Base-by-base conservation (phyloP, 2,113 vertebrate species). In the Stigmatopora nigra region DNA sequence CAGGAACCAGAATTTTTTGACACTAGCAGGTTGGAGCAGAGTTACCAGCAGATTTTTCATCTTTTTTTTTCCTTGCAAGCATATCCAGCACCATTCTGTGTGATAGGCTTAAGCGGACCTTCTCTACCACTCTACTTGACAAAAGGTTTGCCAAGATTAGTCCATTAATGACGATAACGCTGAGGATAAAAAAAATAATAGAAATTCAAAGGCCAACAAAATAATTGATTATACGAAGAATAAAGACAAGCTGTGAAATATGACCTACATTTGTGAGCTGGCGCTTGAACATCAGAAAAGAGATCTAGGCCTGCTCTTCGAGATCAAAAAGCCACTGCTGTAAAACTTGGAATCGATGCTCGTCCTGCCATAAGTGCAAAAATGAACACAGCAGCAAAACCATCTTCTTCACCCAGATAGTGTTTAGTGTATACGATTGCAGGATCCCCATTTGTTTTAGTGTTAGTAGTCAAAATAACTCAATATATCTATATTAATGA, bases 1-100 rank as follows among this genome's bases (percentile, higher is more conserved):
- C 31, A n/a, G 65, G 22, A 35, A 78, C 73, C 79, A 82, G 69
- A n/a, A 10, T 73, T 83, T 78, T 75, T 82, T 83, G 63, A 63
- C 55, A 57, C 77, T 19, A 31, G 65, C 71, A 35, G 71, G 75
- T 71, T 17, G 0, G 62, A 64, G 53, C 7, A 67, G 41, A 14
- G 35, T 69, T 76, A 75, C 79, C 77, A 68, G 69, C 71, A 9
- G 15, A 10, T 20, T 52, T 52, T 52, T 20, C 3, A 31, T 31
- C 25, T 3, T 20, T 53, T 15, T 15, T 25, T 82, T 79, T 77
- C 72, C 80, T 69, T 78, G 79, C 77, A 70, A 68, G 13, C 2
- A 41, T 51, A 61, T 70, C 64, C n/a, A 8, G 48, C 45, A 1
- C 60, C n/a, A 35, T 73, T 64, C 63, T 52, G 69, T 72, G 31